These are phyloP conservation scores for Chionomys nivalis DNA, from an alignment of 2,113 vertebrate species.

Conservation along the genomic window DNA sequence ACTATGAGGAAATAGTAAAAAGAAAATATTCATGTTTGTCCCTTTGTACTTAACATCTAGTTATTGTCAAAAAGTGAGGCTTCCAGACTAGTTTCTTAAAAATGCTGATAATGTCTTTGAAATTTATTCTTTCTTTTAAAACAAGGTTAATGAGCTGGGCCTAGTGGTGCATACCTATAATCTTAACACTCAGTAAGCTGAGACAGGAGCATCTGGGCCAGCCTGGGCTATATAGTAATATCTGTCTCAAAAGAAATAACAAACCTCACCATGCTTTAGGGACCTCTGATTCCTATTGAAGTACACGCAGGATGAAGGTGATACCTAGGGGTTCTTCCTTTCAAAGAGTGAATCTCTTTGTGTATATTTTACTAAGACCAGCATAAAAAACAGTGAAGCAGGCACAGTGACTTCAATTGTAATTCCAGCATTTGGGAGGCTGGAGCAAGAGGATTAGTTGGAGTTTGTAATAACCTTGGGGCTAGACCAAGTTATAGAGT, in stretches of 20 bases:
- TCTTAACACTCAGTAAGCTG: not conserved
- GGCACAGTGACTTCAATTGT: not conserved
- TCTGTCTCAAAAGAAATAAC: not conserved
- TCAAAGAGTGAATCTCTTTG: not conserved
- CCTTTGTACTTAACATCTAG: not conserved
- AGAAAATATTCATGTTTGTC: slow-evolving; percentile 18
- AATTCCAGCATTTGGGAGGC: not conserved
- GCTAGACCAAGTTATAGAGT: not conserved
- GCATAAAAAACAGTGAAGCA: not conserved
- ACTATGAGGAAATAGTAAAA: slow-evolving; percentile 9
- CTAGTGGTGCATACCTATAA: not conserved
- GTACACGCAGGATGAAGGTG: not conserved
- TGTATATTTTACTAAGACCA: slow-evolving; percentile 25
- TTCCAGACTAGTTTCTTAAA: slow-evolving; percentile 44
- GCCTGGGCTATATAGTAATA: not conserved
- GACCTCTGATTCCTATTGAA: not conserved
- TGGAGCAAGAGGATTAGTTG: not conserved
- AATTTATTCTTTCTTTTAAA: slow-evolving; percentile 42
- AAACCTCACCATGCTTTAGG: not conserved
- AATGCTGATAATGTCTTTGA: slow-evolving; percentile 17
- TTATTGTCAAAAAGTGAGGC: not conserved
- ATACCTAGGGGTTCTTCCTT: not conserved
- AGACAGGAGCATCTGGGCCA: not conserved
- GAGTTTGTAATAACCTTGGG: not conserved
- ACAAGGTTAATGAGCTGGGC: not conserved